Base-by-base conservation (phyloP, 2,888 invertebrate genomes). In the Colostygia pectinataria region DNA sequence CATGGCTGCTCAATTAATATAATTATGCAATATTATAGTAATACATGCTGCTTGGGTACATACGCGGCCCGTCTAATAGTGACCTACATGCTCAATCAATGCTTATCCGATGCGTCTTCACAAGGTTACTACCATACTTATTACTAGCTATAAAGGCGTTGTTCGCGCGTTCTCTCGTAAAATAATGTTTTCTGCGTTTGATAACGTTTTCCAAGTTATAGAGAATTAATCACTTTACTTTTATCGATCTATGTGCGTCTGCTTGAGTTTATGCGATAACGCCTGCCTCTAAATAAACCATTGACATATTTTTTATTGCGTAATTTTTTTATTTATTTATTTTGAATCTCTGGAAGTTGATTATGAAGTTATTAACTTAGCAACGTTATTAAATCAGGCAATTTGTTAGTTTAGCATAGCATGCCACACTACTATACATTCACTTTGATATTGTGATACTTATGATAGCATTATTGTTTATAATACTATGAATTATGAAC, bases 41-140 rank as follows among this genome's bases (percentile, higher is more conserved):
- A 50, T 51, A 41, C 34, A 45, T 42, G 45, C 40, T 55, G 44
- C 42, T 58, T 53, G 46, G 50, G 47, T 49, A 34, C 53, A 44
- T 43, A 54, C 45, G 25, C 47, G 36, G 34, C 18, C 50, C 42
- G 47, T 60, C 44, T 59, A 53, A 51, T 56, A 46, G 47, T 62
- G 63, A 63, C 65, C 65, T 62, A 65, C 53, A 63, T 62, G 59
- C 49, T 61, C 57, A 63, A 59, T 60, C 56, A 53, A 56, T 57
- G 63, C 52, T 44, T 46, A 50, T 13, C 31, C 43, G 54, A 56
- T 55, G 53, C 52, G 45, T 49, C 43, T 50, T 41, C 32, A 29
- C 57, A 55, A 53, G 56, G 55, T 55, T 57, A 36, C 9, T 38
- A 42, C 42, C 34, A 37, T 50, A 29, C 6, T 28, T 31, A 32